Evolutionary conservation across 2,113 vertebrate species (phyloP).

Genomic region (Chelonoidis abingdonii): DNA sequence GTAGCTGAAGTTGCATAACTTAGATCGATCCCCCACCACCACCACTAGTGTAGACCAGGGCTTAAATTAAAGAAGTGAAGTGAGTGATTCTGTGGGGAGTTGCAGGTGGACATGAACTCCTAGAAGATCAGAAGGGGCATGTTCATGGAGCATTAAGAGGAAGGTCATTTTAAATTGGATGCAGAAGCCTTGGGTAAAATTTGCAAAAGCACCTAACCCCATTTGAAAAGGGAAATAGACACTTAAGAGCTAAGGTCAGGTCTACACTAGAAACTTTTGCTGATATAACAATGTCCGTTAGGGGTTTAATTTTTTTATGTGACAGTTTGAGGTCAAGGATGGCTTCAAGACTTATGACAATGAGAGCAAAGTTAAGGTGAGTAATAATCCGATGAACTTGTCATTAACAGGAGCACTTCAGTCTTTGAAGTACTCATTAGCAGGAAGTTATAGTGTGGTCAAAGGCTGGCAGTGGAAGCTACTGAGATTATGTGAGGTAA

Average conservation of each 20-base stretch:
- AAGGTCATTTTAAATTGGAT: not conserved
- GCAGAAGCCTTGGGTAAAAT: not conserved
- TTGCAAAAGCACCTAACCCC: too few relatives aligned
- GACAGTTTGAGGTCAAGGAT: not conserved
- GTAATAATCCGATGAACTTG: not conserved
- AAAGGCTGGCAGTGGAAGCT: not conserved
- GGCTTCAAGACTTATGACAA: not conserved
- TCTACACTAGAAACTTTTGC: not conserved
- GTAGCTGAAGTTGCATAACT: too few relatives aligned
- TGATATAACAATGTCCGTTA: not conserved
- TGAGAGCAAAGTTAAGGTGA: not conserved
- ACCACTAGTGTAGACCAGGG: too few relatives aligned
- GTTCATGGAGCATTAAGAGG: not conserved
- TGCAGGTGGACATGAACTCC: not conserved
- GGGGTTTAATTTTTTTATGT: not conserved
- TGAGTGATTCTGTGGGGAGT: not conserved
- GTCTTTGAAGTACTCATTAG: not conserved
- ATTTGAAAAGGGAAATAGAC: not conserved
- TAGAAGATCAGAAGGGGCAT: not conserved
- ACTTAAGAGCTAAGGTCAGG: not conserved
- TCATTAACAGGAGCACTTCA: not conserved
- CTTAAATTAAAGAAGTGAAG: too few relatives aligned
- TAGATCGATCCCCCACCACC: too few relatives aligned
- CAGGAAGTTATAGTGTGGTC: not conserved
- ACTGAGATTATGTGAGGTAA: not conserved